Evolutionary conservation across 1,140 invertebrate genomes (phyloP).

Genomic region (Brachionus calyciflorus): DNA sequence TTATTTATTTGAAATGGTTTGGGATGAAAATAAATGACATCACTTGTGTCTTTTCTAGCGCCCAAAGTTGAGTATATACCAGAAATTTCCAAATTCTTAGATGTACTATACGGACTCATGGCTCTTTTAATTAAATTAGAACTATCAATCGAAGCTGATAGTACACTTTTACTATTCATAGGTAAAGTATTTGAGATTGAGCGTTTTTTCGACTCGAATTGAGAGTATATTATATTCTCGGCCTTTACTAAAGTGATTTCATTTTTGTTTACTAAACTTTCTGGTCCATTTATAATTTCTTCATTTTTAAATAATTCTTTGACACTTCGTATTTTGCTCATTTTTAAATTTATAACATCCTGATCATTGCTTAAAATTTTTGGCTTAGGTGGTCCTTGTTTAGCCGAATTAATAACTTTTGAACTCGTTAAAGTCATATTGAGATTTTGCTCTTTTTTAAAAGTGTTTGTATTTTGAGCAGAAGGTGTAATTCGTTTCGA

Average conservation of each 20-base stretch:
- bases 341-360: background rate
- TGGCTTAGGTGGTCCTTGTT: background rate
- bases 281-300: background rate
- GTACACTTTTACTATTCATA: background rate
- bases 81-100: background rate
- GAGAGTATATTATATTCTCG: conserved; percentile 5
- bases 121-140: background rate
- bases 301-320: conserved; percentile 32
- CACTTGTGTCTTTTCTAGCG: background rate
- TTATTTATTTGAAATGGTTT: conserved; percentile 1
- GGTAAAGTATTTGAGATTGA: background rate
- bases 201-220: background rate
- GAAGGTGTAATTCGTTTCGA: background rate
- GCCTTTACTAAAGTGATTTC: background rate
- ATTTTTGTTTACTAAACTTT: conserved; percentile 1
- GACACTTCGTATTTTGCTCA: conserved; percentile 3
- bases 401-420: background rate
- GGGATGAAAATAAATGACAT: conserved; percentile 27
- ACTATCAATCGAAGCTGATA: background rate
- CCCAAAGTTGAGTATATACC: conserved; percentile 21
- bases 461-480: background rate
- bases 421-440: background rate
- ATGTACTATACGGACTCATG: background rate
- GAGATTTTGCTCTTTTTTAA: background rate
- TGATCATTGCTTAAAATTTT: background rate